Conservation (phyloP, 2,113 vertebrate species). For the Sardina pilchardus region DNA sequence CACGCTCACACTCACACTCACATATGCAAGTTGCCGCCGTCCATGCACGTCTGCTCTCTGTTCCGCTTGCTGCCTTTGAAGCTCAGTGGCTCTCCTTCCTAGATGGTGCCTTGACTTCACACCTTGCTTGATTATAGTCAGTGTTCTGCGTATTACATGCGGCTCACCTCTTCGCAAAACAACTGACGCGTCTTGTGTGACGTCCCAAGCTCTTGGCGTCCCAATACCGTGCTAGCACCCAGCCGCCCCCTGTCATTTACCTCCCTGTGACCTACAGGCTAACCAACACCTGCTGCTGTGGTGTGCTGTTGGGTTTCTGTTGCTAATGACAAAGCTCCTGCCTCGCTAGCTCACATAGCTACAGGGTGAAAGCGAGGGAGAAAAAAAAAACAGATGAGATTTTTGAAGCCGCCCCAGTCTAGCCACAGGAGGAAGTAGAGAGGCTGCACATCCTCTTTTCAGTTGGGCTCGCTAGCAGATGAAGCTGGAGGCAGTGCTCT, state of each 20-base stretch:
- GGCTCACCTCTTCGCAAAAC: background rate
- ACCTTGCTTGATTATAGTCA: background rate
- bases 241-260: background rate
- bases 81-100: background rate
- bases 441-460: background rate
- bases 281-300: constrained; percentile 1
- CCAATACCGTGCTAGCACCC: background rate
- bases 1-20: background rate
- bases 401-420: background rate
- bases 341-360: background rate
- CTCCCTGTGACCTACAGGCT: background rate
- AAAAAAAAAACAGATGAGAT: background rate
- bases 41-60: background rate
- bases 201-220: background rate
- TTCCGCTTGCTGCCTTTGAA: constrained; percentile 1
- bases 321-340: background rate
- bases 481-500: background rate
- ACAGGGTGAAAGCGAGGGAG: background rate
- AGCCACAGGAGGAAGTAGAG: constrained; percentile 9
- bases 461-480: background rate
- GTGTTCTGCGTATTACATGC: background rate
- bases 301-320: background rate
- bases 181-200: background rate
- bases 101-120: background rate
- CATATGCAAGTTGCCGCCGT: background rate